phyloP scores from a whole-genome alignment of 1,140 invertebrate species.

The Gonioctena quinquepunctata region DNA sequence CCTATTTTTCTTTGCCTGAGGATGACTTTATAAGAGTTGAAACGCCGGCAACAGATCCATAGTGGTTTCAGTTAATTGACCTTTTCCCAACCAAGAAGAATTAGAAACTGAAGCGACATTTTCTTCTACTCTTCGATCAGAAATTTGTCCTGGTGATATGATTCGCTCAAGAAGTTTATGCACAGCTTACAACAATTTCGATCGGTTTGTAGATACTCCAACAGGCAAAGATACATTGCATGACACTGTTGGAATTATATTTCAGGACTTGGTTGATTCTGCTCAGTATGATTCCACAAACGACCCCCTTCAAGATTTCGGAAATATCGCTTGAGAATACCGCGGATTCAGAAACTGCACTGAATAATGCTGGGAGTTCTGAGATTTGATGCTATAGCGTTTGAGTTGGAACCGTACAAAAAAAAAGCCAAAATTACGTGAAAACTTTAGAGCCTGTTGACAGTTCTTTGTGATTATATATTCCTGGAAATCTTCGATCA shows the following conservation, averaged over 20 bases:
- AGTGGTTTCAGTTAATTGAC: too few relatives aligned
- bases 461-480: background rate
- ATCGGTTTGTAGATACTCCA: constrained; percentile 55
- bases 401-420: constrained; percentile 30
- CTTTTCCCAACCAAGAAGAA: too few relatives aligned
- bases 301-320: too few relatives aligned
- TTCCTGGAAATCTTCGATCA: background rate
- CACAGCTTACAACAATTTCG: constrained; percentile 56
- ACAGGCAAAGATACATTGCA: constrained; percentile 56
- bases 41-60: too few relatives aligned
- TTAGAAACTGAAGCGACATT: constrained; percentile 47
- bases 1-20: too few relatives aligned
- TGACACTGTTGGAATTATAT: constrained; percentile 58
- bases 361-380: too few relatives aligned
- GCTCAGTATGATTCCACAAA: background rate
- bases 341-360: background rate
- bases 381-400: constrained; percentile 19
- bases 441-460: constrained; percentile 27
- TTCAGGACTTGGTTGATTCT: constrained; percentile 38
- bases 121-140: constrained; percentile 12
- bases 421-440: constrained; percentile 36
- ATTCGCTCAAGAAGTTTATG: constrained; percentile 12
- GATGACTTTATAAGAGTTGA: too few relatives aligned
- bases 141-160: constrained; percentile 42
- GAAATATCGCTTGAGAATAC: constrained; percentile 6